Base-by-base conservation (phyloP, 2,888 invertebrate species). In the Saturnia pavonia region DNA sequence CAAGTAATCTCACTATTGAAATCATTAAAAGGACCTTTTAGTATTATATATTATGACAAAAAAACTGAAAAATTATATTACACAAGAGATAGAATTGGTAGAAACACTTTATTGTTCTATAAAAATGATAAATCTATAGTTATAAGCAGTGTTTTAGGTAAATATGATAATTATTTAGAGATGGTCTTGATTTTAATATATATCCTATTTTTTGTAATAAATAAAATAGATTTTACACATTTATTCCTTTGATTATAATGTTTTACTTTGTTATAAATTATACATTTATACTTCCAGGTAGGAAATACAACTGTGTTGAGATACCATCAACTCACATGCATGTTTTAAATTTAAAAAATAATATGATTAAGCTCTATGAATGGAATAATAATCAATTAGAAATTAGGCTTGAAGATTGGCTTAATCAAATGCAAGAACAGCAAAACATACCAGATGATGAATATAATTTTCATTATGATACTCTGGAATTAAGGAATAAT, bases 31-130 rank as follows among this genome's bases (percentile, higher is more conserved):
- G 99, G 99, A 3, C 99, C 99, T 43, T 98, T 96, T 90, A 96
- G 97, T 71, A 94, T 99, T 72, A 95, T 99, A 76, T 97, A 96
- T 85, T 97, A 95, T 85, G 95, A 96, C 81, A 95, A 94, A 82
- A 69, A 76, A 7, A 88, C 85, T 0, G 89, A 95, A 63, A 85
- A 86, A 19, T 78, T 99, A 60, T 98, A 97, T 94, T 98, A 99
- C 89, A 96, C 96, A 1, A 94, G 99, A 82, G 99, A 99, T 88
- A 94, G 95, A 76, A 95, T 97, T 84, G 99, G 99, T 54, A 94
- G 99, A 77, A 96, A 97, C 82, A 98, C 98, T 86, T 91, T 99
- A 67, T 89, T 99, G 60, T 88, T 97, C 67, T 94, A 95, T 77
- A 88, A 90, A 78, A 85, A 86, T 73, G 77, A 89, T 16, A 79